Evolutionary conservation across 2,797 vertebrate genomes (phyloP), one percentile per base, ranked within the genome.

Genomic region (Holocentrus rufus): DNA sequence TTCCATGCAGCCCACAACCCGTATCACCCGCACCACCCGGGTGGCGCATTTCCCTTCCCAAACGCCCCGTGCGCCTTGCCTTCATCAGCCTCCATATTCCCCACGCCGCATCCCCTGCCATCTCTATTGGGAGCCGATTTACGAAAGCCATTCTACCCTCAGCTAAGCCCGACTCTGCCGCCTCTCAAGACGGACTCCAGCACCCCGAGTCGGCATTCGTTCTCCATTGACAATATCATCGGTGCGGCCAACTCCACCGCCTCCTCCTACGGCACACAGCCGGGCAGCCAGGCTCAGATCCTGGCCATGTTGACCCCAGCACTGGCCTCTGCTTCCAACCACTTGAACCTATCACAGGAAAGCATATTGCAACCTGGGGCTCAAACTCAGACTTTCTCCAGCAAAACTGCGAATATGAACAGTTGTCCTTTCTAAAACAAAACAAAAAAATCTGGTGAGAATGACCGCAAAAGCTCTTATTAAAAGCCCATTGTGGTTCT

Each of bases 161-260:
- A 96, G 31, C 89, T 95, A 77, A 91, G 95, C 91, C 80, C 93
- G 82, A 82, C 95, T 84, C 79, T 96, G 92, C 87, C 95, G 79
- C 94, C 94, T 44, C 94, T 97, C 60, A 98, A 98, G 93, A 92
- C 96, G 77, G 97, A 98, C 95, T 89, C 93, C 68, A 93, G 90
- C 79, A 77, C 91, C 4, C 88, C 92, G 61, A 89, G 79, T 62
- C 93, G 95, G 61, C 95, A 96, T 66, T 97, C 96, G 0, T 99
- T 99, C 91, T 97, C 96, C 62, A 98, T 98, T 93, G 97, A 99
- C 95, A 98, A 98, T 87, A 98, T 99, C 75, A 98, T 98, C 81
- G 97, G 95, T 10, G 94, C 94, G 20, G 91, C 93, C 59, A 93
- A 91, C 88, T 91, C 94, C 49, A 92, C 92, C 66, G 93, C 91